phyloP scores from a whole-genome alignment of 2,888 invertebrate genomes.

The Anoncus sp. region DNA sequence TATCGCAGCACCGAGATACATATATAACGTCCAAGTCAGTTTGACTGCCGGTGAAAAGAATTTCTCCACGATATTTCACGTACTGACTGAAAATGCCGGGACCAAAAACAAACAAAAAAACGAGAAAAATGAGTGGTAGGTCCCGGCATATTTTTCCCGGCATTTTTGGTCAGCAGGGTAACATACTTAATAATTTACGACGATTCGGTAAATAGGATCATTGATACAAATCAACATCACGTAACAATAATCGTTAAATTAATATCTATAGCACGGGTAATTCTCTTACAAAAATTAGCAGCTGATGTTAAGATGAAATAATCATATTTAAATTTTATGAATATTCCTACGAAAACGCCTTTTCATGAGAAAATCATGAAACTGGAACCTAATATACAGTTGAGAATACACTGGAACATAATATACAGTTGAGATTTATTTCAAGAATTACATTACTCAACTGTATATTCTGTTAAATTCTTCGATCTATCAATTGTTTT shows the following conservation, averaged over 20 bases:
- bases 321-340: neutral
- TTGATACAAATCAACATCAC: slow-evolving; percentile 23
- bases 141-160: too few species aligned
- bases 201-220: slow-evolving; percentile 38
- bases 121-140: too few species aligned
- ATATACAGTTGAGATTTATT: neutral
- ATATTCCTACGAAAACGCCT: neutral
- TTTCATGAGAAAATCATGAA: neutral
- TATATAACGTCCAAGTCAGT: slow-evolving; percentile 11
- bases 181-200: neutral
- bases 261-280: neutral
- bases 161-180: too few species aligned
- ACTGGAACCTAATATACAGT: neutral
- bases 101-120: too few species aligned
- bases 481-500: too few species aligned
- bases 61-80: slow-evolving; percentile 40
- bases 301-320: neutral
- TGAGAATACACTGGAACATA: too few species aligned
- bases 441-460: too few species aligned
- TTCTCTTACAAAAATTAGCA: neutral
- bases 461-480: too few species aligned
- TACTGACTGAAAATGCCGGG: too few species aligned
- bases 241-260: neutral
- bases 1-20: slow-evolving; percentile 23
- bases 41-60: slow-evolving; percentile 17